phyloP scores from a whole-genome alignment of 2,797 vertebrate genomes.

The Cynodonichthys magdalenae region DNA sequence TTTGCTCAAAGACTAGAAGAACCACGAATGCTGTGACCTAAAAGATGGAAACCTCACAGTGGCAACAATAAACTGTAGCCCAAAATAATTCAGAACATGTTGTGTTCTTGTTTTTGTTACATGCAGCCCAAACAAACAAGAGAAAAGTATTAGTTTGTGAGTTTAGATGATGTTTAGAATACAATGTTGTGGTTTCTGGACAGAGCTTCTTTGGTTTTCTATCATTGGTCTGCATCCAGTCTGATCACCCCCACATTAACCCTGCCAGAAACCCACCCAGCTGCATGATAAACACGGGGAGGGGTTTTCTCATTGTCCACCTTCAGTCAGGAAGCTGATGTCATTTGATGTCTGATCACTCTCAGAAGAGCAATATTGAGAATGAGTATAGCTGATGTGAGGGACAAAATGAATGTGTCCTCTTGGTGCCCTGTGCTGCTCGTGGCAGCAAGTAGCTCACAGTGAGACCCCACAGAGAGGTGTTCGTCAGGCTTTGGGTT shows the following conservation, averaged over 20 bases:
- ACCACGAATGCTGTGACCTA: not conserved
- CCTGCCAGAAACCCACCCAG: constrained; percentile 51
- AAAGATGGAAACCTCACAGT: not conserved
- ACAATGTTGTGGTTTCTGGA: not conserved
- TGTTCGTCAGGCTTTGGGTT: constrained; percentile 6
- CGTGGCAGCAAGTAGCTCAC: constrained; percentile 19
- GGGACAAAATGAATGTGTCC: constrained; percentile 16
- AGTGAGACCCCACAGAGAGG: constrained; percentile 35
- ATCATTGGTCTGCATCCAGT: constrained; percentile 27
- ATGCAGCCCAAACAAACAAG: not conserved
- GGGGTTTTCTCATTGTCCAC: constrained; percentile 43
- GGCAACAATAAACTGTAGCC: not conserved
- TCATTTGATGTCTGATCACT: constrained; percentile 40
- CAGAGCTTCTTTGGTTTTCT: not conserved
- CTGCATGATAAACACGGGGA: constrained; percentile 40
- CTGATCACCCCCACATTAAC: constrained; percentile 25
- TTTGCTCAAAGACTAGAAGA: not conserved
- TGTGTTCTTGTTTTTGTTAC: not conserved
- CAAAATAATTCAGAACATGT: not conserved
- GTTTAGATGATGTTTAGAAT: not conserved
- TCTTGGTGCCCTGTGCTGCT: constrained; percentile 32
- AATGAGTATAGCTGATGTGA: constrained; percentile 20
- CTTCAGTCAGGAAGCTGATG: constrained; percentile 7
- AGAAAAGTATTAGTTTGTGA: not conserved
- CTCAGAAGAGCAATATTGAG: constrained; percentile 25